Percentiles rank a stretch among this genome's conserved stretches.
These are phyloP conservation scores for Threskiornis aethiopicus DNA, from an alignment of 2,797 vertebrate genomes.

Conservation along the genomic window DNA sequence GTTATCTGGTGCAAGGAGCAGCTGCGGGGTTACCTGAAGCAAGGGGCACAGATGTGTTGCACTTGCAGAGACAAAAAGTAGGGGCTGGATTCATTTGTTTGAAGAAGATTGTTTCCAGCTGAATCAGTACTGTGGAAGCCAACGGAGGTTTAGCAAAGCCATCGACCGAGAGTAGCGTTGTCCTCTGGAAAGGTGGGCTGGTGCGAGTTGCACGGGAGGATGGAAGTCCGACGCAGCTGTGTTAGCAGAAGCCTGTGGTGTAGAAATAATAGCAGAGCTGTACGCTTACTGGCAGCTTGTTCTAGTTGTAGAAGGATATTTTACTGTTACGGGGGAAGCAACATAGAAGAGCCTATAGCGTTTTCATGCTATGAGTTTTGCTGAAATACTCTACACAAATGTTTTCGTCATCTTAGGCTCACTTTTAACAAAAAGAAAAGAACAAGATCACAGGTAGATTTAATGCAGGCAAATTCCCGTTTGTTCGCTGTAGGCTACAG, in stretches of 20 bases:
- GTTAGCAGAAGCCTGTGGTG: not conserved
- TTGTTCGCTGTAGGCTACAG: accelerated
- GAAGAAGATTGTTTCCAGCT: not conserved
- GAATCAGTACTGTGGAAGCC: not conserved
- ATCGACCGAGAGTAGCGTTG: not conserved
- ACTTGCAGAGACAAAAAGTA: not conserved
- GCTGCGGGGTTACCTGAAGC: not conserved
- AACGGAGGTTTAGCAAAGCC: not conserved
- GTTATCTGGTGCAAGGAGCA: not conserved
- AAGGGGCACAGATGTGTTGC: accelerated
- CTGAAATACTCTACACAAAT: not conserved
- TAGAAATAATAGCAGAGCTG: not conserved
- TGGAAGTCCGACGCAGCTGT: not conserved
- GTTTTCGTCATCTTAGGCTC: not conserved
- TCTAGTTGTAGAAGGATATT: not conserved
- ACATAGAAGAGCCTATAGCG: accelerated
- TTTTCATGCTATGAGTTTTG: not conserved
- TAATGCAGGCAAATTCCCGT: not conserved
- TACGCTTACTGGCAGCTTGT: not conserved
- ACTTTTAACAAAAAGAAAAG: not conserved
- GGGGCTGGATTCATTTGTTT: not conserved
- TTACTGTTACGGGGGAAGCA: not conserved
- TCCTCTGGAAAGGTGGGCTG: not conserved
- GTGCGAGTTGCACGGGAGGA: not conserved
- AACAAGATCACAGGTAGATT: not conserved